A percentile compares a stretch with the other conserved stretches of the same genome.
These are phyloP conservation scores for Ginglymostoma cirratum DNA, from an alignment of 2,113 vertebrate species.

Conservation along the genomic window DNA sequence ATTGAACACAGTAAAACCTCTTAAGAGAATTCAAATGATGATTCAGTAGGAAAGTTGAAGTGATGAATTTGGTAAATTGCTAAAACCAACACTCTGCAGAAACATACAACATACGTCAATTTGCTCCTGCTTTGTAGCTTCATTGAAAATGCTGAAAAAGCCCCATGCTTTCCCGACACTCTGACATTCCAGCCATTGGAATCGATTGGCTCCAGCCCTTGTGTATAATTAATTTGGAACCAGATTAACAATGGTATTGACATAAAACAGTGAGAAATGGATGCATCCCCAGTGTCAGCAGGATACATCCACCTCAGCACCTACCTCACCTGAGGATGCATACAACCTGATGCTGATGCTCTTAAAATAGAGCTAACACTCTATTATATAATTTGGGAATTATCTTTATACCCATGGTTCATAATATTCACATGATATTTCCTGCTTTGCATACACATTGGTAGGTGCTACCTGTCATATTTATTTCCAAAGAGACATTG, in stretches of 20 bases:
- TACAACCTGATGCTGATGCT: not conserved
- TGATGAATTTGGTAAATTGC: not conserved
- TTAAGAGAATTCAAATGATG: not conserved
- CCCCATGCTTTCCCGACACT: not conserved
- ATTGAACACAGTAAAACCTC: not conserved
- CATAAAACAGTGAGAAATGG: not conserved
- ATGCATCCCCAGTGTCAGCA: not conserved
- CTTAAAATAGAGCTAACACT: not conserved
- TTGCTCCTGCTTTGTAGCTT: not conserved
- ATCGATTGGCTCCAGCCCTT: not conserved
- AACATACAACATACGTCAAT: not conserved
- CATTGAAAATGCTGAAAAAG: not conserved
- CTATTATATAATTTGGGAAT: not conserved
- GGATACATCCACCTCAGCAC: not conserved
- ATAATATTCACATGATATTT: not conserved
- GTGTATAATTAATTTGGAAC: not conserved
- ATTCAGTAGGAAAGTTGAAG: not conserved
- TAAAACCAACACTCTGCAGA: not conserved
- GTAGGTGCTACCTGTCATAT: not conserved
- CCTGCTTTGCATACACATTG: not conserved
- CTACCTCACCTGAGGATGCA: not conserved
- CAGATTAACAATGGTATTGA: not conserved
- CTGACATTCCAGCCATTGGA: not conserved
- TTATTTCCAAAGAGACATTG: not conserved
- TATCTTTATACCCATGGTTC: not conserved